These are phyloP conservation scores for Dryobotodes eremita DNA, from an alignment of 2,888 invertebrate genomes.

Conservation along the genomic window DNA sequence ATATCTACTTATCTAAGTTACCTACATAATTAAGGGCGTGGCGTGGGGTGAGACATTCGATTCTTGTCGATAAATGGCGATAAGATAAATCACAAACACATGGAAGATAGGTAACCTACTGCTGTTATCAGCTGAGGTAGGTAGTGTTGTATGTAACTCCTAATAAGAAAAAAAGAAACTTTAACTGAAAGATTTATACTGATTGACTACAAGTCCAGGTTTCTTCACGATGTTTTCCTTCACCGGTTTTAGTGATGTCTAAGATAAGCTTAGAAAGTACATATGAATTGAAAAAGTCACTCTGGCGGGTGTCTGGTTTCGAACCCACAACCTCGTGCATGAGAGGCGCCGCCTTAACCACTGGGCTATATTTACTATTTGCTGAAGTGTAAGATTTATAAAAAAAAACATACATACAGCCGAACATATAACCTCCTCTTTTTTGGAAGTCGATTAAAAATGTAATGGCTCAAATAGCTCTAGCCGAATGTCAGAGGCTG, in stretches of 20 bases:
- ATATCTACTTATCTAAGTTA: not conserved
- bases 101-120: not conserved
- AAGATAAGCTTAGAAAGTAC: not conserved
- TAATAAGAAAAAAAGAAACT: conserved; percentile 9
- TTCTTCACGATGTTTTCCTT: not conserved
- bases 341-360: too few relatives aligned
- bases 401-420: too few relatives aligned
- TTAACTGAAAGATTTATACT: too few relatives aligned
- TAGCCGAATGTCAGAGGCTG: not conserved
- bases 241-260: too few relatives aligned
- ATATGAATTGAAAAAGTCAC: not conserved
- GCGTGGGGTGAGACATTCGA: not conserved
- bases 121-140: not conserved
- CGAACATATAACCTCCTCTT: too few relatives aligned
- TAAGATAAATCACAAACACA: not conserved
- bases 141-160: not conserved
- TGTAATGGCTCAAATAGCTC: not conserved
- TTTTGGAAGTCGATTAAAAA: too few relatives aligned
- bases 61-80: not conserved
- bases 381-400: too few relatives aligned
- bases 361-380: not conserved
- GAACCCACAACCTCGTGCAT: not conserved
- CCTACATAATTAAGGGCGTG: too few relatives aligned
- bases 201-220: not conserved
- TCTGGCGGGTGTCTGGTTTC: too few relatives aligned